Base-by-base conservation (phyloP, 2,113 vertebrate genomes). In the Stercorarius parasiticus region DNA sequence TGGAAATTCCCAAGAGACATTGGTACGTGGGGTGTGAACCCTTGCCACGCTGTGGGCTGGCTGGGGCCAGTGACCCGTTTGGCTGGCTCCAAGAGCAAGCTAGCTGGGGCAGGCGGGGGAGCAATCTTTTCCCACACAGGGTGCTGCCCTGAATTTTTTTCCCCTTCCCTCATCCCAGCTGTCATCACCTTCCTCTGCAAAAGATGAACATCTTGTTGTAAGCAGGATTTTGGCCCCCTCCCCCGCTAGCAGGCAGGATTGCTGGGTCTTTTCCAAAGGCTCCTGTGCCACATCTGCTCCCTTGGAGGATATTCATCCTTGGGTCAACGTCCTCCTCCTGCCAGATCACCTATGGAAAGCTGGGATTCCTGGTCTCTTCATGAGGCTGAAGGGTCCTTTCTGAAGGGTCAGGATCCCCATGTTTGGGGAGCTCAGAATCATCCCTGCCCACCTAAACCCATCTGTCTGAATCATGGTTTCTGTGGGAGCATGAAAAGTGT, bases 181-280 rank as follows among this genome's bases (percentile, higher is more conserved):
- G 80, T 94, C 94, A 90, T 77, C 92, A 90, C 67, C 83, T 96
- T 93, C 82, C 64, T 86, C 82, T 96, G 82, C 88, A 93, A 73
- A 93, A 92, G 71, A 89, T 2, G 49, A 94, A 80, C 71, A 88
- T 90, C 79, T 91, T 49, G 25, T 72, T 78, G 43, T 79, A 83
- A 88, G 59, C 49, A 90, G 76, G 67, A 62, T 45, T 78, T 88
- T 45, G 2, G 30, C 13, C 40, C 58, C 17, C 10, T 69, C 32
- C 53, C 15, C 34, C 27, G 25, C 8, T 2, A 84, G 18, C 43
- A 72, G 52, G 36, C 29, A 36, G 74, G 58, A 52, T 76, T 91
- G 3, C 76, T 88, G 64, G 29, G 38, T 86, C 50, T 84, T 73
- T 90, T 96, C 55, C 72, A 74, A 83, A 88, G 50, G 9, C 21